Base-by-base conservation (phyloP, 2,888 invertebrate species). In the Diachrysia chrysitis region DNA sequence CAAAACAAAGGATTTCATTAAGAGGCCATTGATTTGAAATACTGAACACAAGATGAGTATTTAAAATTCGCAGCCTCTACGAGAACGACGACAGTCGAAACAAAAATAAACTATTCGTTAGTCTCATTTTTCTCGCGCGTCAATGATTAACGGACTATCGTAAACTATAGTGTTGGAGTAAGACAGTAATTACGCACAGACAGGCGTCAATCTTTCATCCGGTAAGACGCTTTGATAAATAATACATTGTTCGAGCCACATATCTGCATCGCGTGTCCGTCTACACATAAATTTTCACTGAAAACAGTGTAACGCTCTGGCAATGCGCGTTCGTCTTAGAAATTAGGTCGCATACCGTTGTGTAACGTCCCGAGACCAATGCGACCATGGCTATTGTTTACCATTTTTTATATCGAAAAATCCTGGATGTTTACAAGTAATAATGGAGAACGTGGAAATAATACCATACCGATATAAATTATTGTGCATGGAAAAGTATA, bases 291-390 rank as follows among this genome's bases (percentile, higher is more conserved):
- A 83, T 84, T 89, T 89, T 88, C 85, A 88, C 85, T 88, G 84
- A 87, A 87, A 88, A 85, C 85, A 68, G 81, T 83, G 80, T 81
- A 83, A 85, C 82, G 79, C 81, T 83, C 75, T 79, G 77, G 54
- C 82, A 81, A 82, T 84, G 79, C 79, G 74, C 79, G 74, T 77
- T 79, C 72, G 58, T 81, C 81, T 80, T 85, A 85, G 85, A 87
- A 89, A 89, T 89, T 87, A 82, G 89, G 89, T 87, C 89, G 85
- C 85, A 85, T 85, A 79, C 83, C 83, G 69, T 84, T 86, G 84
- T 79, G 82, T 76, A 84, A 84, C 75, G 78, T 85, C 87, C 85
- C 83, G 60, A 64, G 73, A 80, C 79, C 76, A 72, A 62, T 71
- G 64, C 76, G 73, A 69, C 72, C 55, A 63, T 32, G 61, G 57